Evolutionary conservation across 2,888 invertebrate genomes (phyloP), one percentile per base, ranked within the genome.

Genomic region (Cerastis leucographa): DNA sequence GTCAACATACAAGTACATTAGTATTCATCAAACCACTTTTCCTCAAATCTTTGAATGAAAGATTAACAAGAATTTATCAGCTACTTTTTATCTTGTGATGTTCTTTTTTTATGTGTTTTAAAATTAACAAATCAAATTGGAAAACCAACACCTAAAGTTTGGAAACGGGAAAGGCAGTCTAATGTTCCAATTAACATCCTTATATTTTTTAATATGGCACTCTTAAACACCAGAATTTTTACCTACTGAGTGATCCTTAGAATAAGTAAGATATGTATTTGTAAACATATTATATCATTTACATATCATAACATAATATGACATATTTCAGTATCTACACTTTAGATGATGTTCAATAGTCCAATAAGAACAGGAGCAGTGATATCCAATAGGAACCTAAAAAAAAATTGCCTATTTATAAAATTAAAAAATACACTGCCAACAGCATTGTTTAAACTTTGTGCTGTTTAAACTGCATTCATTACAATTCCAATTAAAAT

Each of bases 81-180:
- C 70, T 66, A 61, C 51, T 14, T 83, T 44, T 61, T 46, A 78
- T 70, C 66, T 78, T 80, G 71, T 80, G 64, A 59, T n/a, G 40
- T 35, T 61, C 2, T 19, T 44, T 17, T 12, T n/a, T n/a, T 61
- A 8, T 1, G n/a, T 19, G 19, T 5, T 35, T 61, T 11, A 35
- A 59, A 29, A 19, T 29, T 0, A 61, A 35, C 9, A 59, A 29
- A 59, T 29, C 5, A 40, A 11, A 22, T 49, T 25, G 2, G 25
- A 40, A 59, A 6, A 19, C n/a, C 35, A 70, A 22, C 12, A 46
- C 4, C 12, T 8, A 49, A 29, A 46, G 19, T 29, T 66, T 29
- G 14, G 19, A 12, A 42, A 51, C 3, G 11, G 51, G 9, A 51
- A 9, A 51, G 3, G 35, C 35, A 35, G 35, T 35, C 35, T 35